phyloP scores from a whole-genome alignment of 2,888 invertebrate genomes.

The Nemotelus pantherinus region DNA sequence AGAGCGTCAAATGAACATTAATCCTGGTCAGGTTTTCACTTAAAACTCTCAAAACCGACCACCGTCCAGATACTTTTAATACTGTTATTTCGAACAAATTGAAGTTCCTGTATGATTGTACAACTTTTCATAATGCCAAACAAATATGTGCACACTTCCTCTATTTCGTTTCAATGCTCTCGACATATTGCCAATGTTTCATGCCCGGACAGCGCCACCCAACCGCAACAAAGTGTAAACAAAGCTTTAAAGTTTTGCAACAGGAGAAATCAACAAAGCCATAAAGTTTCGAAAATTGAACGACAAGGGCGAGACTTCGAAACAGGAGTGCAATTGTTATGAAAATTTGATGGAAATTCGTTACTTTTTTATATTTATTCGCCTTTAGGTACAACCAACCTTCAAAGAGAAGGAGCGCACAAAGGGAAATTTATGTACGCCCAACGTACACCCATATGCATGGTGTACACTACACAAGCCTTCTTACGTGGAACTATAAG shows the following conservation, averaged over 20 bases:
- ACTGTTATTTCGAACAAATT: conserved; percentile 14
- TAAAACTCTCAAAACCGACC: too few relatives aligned
- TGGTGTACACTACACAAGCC: neutral
- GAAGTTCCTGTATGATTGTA: conserved; percentile 15
- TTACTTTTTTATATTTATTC: conserved; percentile 24
- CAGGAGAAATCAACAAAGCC: conserved; percentile 18
- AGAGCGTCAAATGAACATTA: too few relatives aligned
- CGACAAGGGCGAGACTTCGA: conserved; percentile 4
- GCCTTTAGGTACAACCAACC: conserved; percentile 1
- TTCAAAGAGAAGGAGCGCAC: conserved; percentile 33
- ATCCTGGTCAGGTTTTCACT: too few relatives aligned
- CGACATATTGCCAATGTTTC: neutral
- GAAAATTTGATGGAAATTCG: conserved; percentile 38
- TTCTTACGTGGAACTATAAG: too few relatives aligned
- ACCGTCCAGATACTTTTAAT: too few relatives aligned
- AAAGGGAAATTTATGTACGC: conserved; percentile 25
- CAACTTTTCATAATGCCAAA: neutral
- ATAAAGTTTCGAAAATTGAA: conserved; percentile 3
- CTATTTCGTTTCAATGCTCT: neutral
- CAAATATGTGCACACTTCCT: neutral
- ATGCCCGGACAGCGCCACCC: neutral
- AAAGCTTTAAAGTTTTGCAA: conserved; percentile 30
- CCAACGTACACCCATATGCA: neutral
- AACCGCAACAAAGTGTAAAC: conserved; percentile 8
- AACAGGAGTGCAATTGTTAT: conserved; percentile 23